phyloP scores from a whole-genome alignment of 1,140 invertebrate genomes.

The Tetramorium alpestre region DNA sequence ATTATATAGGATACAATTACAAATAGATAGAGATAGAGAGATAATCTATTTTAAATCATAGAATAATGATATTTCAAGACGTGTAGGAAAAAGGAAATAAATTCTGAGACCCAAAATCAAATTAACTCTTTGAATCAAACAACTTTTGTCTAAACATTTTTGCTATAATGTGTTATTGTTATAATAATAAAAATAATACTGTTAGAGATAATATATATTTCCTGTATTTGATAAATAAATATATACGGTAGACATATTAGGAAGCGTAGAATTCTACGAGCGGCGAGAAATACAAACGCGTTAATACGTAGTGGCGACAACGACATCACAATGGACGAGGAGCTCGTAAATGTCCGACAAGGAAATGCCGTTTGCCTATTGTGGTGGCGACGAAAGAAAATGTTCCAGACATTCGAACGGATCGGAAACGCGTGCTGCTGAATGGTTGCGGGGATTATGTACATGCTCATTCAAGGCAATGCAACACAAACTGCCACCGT shows the following conservation, averaged over 20 bases:
- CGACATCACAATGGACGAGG: conserved; percentile 76
- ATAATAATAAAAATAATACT: background rate
- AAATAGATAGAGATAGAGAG: background rate
- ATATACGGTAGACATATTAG: background rate
- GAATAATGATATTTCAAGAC: background rate
- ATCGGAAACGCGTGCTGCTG: conserved; percentile 74
- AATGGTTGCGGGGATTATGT: conserved; percentile 71
- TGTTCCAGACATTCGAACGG: conserved; percentile 24
- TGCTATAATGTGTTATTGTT: background rate
- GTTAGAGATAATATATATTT: background rate
- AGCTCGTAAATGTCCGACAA: conserved; percentile 53
- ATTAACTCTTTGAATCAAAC: background rate
- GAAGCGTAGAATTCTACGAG: background rate
- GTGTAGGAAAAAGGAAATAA: background rate
- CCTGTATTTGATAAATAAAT: background rate
- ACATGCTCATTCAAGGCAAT: conserved; percentile 52
- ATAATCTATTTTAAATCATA: background rate
- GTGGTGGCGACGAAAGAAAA: conserved; percentile 45
- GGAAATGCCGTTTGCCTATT: conserved; percentile 71
- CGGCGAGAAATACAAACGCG: background rate
- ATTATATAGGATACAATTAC: background rate
- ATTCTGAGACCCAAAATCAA: background rate
- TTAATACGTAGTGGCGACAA: conserved; percentile 74
- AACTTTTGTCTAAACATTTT: background rate
- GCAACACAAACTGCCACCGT: background rate